Base-by-base conservation (phyloP, 2,888 invertebrate genomes). In the Lapara coniferarum region DNA sequence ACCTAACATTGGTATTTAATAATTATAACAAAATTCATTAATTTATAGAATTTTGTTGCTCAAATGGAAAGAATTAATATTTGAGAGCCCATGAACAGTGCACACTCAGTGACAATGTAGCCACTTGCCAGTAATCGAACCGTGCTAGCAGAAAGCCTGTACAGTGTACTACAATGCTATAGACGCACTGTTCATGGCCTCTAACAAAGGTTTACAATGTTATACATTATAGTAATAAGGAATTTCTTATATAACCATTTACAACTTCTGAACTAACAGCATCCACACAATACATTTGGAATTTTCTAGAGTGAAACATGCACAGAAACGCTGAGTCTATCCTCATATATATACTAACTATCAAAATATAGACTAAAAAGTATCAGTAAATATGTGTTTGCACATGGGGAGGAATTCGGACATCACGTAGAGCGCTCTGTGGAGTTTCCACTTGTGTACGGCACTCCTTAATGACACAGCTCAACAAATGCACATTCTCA, bases 401-500 rank as follows among this genome's bases (percentile, higher is more conserved):
- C 75, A 77, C 73, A 71, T 63, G 63, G 73, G 74, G 74, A 80
- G 76, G 78, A 74, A 73, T 67, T 56, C 72, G 75, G 78, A 78
- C 77, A 75, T 70, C 72, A 78, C 78, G 75, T 75, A 77, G 74
- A 73, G 77, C 73, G 69, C 73, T 82, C 80, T 87, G 88, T 89
- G 87, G 85, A 85, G 85, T 77, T 83, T 85, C 79, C 86, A 86
- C 87, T 82, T 80, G 67, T 78, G 80, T 79, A 80, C 80, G 82
- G 83, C 87, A 85, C 86, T 79, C 82, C 85, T 82, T 84, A 85
- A 85, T 84, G 74, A 79, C 81, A 82, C 81, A 83, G 80, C 85
- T 87, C 87, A 90, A 90, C 91, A 91, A 90, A 92, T 92, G 90
- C 90, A 90, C 88, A 87, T 90, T 86, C 81, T 85, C 78, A 78